Evolutionary conservation across 1,140 invertebrate species (phyloP).

Genomic region (Drosophila teissieri): DNA sequence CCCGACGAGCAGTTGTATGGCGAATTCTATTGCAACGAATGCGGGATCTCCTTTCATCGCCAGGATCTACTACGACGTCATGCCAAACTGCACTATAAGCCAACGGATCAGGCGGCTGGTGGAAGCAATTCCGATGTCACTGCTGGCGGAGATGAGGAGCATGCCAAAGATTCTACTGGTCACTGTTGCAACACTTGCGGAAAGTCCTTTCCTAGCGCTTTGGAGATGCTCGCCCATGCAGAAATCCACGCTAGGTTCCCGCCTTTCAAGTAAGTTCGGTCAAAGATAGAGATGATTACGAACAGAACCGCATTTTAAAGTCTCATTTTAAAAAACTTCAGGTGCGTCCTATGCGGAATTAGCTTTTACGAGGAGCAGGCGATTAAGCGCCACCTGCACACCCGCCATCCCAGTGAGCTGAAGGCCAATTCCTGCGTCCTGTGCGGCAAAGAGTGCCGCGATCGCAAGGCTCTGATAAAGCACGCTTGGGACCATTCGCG

Average conservation of each 20-base stretch:
- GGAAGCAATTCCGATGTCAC: slow-evolving; percentile 3
- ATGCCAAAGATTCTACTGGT: slow-evolving; percentile 51
- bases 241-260: slow-evolving; percentile 89
- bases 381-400: slow-evolving; percentile 76
- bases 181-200: slow-evolving; percentile 90
- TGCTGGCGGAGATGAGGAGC: slow-evolving; percentile 72
- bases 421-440: slow-evolving; percentile 86
- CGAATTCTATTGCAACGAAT: slow-evolving; percentile 90
- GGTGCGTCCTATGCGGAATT: slow-evolving; percentile 80
- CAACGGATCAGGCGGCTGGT: slow-evolving; percentile 4
- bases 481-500: slow-evolving; percentile 88
- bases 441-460: slow-evolving; percentile 89
- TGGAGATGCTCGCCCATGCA: slow-evolving; percentile 90
- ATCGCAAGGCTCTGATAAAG: slow-evolving; percentile 88
- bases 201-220: slow-evolving; percentile 89
- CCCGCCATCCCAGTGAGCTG: slow-evolving; percentile 73
- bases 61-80: slow-evolving; percentile 90
- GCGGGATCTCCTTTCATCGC: slow-evolving; percentile 90
- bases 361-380: slow-evolving; percentile 79
- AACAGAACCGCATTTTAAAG: neutral
- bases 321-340: neutral
- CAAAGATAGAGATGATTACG: neutral
- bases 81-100: slow-evolving; percentile 85
- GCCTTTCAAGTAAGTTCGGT: slow-evolving; percentile 85
- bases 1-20: slow-evolving; percentile 88